Evolutionary conservation across 1,140 invertebrate genomes (phyloP), one percentile per base, ranked within the genome.

Genomic region (Drosophila pseudoananassae): DNA sequence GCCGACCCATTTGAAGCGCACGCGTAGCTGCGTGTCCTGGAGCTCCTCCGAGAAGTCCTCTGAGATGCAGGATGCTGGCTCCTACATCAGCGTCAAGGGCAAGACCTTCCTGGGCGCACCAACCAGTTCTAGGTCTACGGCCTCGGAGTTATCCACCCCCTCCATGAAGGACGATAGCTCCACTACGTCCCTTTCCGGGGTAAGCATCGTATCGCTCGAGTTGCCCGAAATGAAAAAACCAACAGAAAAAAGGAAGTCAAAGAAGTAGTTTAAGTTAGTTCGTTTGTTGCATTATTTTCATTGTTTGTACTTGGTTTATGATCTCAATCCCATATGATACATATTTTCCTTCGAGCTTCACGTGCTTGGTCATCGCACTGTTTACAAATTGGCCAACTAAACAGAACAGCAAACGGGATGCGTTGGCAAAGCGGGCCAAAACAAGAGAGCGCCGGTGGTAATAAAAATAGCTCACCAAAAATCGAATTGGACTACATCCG

Each of bases 171-270:
- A 78, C 8, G 82, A 81, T 0, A 60, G 31, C 46, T 76, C 74
- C 7, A 54, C 73, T 17, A 8, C 10, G 5, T 23, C 47, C 6
- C 72, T 75, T 2, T 56, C 55, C 17, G 52, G 51, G 1, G 1
- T 91, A 0, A 91, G 89, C 51, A 69, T 91, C 17, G 33, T 91
- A 15, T 91, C 89, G 0, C 60, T 91, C 15, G 76, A 87, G 57
- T 78, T 91, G 47, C 89, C 60, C 2, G 33, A 36, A 15, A 20
- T 4, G 25, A 5, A 5, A 27, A 27, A 27, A 27, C 4, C 25
- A 17, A 23, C 27, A 0, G 61, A 71, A 36, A 78, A 70, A 17
- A 80, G 74, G 0, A 76, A 76, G 43, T 75, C 64, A 15, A 80
- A 81, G 51, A 80, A 81, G 51, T 83, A 23, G 61, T 66, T 63